phyloP scores from a whole-genome alignment of 2,113 vertebrate species.

The Etheostoma cragini region DNA sequence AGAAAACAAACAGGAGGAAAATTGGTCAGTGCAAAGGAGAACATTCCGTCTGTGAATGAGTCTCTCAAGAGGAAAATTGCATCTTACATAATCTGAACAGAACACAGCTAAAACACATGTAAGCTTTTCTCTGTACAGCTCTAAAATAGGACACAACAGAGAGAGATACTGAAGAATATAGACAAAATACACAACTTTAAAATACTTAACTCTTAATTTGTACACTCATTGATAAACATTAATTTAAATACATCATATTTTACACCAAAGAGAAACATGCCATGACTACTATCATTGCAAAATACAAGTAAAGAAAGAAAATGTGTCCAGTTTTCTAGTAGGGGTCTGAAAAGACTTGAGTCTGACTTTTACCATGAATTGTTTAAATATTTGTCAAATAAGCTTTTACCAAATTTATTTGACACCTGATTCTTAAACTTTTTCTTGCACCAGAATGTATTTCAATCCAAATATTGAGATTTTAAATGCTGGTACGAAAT shows the following conservation, averaged over 20 bases:
- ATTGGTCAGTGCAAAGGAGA: slow-evolving; percentile 15
- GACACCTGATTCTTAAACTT: not conserved
- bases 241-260: slow-evolving; percentile 46
- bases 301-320: slow-evolving; percentile 50
- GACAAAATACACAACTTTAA: slow-evolving; percentile 49
- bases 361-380: not conserved
- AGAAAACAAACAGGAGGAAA: slow-evolving; percentile 24
- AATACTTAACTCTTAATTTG: slow-evolving; percentile 41
- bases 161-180: slow-evolving; percentile 16
- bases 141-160: slow-evolving; percentile 69
- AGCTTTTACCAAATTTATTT: not conserved
- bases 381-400: not conserved
- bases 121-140: slow-evolving; percentile 35
- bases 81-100: slow-evolving; percentile 31
- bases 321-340: not conserved
- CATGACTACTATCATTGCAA: slow-evolving; percentile 43
- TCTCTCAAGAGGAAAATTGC: slow-evolving; percentile 34
- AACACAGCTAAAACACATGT: slow-evolving; percentile 16
- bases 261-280: slow-evolving; percentile 74
- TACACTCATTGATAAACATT: slow-evolving; percentile 49
- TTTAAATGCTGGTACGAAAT: not conserved
- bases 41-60: not conserved
- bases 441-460: not conserved
- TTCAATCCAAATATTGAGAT: not conserved
- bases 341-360: not conserved